Evolutionary conservation across 2,113 vertebrate genomes (phyloP).

Genomic region (Sebastes fasciatus): DNA sequence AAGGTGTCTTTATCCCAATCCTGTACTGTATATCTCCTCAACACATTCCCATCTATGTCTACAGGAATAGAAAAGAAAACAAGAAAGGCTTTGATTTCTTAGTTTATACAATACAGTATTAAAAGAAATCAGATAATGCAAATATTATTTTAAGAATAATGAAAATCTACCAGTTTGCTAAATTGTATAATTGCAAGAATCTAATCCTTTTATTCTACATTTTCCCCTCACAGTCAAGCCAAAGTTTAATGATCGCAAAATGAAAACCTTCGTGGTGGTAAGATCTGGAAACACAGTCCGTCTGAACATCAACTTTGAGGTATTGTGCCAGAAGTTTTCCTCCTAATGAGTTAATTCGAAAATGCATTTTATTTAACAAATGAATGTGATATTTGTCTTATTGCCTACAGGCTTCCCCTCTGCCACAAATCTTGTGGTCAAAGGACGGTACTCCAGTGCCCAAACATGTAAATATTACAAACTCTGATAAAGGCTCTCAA

Average conservation of each 20-base stretch:
- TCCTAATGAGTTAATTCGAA: not conserved
- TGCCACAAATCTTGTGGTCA: slow-evolving; percentile 88
- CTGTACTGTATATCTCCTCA: not conserved
- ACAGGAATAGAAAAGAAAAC: too few relatives aligned
- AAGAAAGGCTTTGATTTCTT: too few relatives aligned
- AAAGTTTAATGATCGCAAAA: slow-evolving; percentile 83
- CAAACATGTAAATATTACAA: slow-evolving; percentile 80
- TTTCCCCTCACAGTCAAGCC: slow-evolving; percentile 83
- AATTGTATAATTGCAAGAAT: not conserved
- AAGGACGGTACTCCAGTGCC: slow-evolving; percentile 87
- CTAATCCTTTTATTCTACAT: slow-evolving; percentile 3
- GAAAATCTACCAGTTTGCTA: not conserved
- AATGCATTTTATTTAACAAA: not conserved
- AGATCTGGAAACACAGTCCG: slow-evolving; percentile 86
- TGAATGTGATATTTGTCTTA: not conserved
- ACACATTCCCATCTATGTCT: too few relatives aligned
- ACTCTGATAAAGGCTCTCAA: slow-evolving; percentile 84
- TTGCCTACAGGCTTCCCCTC: slow-evolving; percentile 84
- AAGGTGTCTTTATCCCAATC: not conserved
- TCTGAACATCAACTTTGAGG: slow-evolving; percentile 88
- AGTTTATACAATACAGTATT: not conserved
- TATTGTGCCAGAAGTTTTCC: slow-evolving; percentile 56
- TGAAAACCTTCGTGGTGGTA: slow-evolving; percentile 84
- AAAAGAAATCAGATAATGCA: not conserved
- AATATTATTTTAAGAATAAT: not conserved